phyloP scores from a whole-genome alignment of 2,113 vertebrate species.

The Peucedramus taeniatus region DNA sequence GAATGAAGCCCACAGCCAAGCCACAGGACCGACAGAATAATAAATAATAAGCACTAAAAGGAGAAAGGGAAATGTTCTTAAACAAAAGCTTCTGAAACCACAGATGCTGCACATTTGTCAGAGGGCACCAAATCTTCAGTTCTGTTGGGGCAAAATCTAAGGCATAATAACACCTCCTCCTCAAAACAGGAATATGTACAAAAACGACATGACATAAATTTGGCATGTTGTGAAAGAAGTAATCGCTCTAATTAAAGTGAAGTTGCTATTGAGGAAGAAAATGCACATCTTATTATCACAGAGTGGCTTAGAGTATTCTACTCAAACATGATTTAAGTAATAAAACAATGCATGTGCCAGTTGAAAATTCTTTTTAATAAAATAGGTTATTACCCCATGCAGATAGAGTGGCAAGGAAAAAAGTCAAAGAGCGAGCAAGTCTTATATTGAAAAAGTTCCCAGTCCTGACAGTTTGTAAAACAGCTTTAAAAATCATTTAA shows the following conservation, averaged over 20 bases:
- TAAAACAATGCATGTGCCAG: neutral
- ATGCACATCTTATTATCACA: neutral
- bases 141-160: neutral
- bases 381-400: neutral
- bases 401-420: neutral
- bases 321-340: neutral
- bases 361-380: neutral
- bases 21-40: constrained; percentile 79
- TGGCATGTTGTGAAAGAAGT: accelerated
- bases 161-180: neutral
- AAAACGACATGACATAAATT: accelerated
- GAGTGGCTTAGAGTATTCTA: neutral
- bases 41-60: constrained; percentile 74
- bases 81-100: neutral
- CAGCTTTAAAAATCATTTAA: neutral
- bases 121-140: too few species aligned
- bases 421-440: neutral
- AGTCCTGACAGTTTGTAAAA: neutral
- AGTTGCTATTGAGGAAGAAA: neutral
- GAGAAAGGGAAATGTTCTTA: neutral
- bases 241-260: neutral
- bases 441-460: neutral
- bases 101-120: neutral
- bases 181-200: neutral
- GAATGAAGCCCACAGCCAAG: constrained; percentile 69